These are phyloP conservation scores for Diplodus puntazzo DNA, from an alignment of 2,797 vertebrate species.

Conservation along the genomic window DNA sequence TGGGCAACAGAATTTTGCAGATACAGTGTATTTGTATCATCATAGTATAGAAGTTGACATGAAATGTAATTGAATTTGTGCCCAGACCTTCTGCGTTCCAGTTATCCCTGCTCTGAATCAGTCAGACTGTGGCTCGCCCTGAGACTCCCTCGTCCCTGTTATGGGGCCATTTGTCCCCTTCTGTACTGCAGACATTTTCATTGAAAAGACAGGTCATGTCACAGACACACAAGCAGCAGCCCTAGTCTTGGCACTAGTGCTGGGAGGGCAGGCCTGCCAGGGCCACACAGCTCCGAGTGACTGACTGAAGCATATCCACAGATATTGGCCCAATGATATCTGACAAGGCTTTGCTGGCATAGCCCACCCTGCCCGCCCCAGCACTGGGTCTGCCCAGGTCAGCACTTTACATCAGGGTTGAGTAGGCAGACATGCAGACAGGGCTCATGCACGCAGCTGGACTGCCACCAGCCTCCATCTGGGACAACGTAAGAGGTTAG, in stretches of 20 bases:
- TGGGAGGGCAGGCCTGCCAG: conserved; percentile 26
- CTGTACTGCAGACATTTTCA: conserved; percentile 28
- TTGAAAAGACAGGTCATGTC: conserved; percentile 29
- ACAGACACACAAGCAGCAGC: conserved; percentile 21
- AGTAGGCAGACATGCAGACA: conserved; percentile 70
- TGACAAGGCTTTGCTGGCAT: conserved; percentile 74
- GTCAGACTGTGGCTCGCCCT: neutral
- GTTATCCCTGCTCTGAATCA: conserved; percentile 4
- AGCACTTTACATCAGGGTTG: conserved; percentile 78
- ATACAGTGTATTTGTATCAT: neutral
- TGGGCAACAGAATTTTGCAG: neutral
- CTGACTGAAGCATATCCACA: conserved; percentile 57
- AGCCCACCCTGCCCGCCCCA: conserved; percentile 40
- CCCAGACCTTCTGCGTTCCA: neutral
- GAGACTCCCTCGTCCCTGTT: neutral
- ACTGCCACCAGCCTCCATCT: conserved; percentile 49
- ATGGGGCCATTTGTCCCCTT: conserved; percentile 24
- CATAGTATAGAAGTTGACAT: neutral
- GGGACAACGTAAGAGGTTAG: conserved; percentile 56
- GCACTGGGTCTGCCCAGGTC: conserved; percentile 71
- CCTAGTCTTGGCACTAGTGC: conserved; percentile 26
- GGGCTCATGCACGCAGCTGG: conserved; percentile 50
- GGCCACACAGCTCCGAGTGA: conserved; percentile 36
- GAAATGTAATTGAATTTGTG: neutral
- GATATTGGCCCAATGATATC: conserved; percentile 63